A percentile compares a stretch with the other conserved stretches of the same genome.
Conservation (phyloP, 1,140 invertebrate genomes). For the Sarcophaga peregrina region DNA sequence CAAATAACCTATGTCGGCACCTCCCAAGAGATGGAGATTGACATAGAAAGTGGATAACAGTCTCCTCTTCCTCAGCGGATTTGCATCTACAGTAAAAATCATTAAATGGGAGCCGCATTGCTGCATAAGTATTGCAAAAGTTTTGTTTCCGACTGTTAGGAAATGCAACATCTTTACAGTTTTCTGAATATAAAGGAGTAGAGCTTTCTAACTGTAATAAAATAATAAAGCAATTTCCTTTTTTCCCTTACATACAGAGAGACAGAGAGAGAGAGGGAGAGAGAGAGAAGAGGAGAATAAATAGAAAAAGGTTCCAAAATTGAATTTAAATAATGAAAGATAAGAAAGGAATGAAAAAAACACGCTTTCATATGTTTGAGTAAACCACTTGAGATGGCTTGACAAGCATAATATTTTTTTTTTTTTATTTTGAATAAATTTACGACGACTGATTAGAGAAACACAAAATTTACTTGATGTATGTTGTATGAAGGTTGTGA, state of each 20-base stretch:
- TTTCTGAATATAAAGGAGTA: too few relatives aligned
- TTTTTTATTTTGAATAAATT: not conserved
- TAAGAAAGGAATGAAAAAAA: not conserved
- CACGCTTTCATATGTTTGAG: not conserved
- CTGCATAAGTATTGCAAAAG: too few relatives aligned
- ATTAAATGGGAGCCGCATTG: too few relatives aligned
- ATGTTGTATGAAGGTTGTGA: too few relatives aligned
- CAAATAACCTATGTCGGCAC: too few relatives aligned
- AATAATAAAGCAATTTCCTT: slow-evolving; percentile 25
- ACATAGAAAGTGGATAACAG: too few relatives aligned
- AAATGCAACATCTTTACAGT: too few relatives aligned
- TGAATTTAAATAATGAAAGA: not conserved
- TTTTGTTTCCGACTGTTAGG: too few relatives aligned
- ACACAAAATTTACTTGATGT: not conserved
- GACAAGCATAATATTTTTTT: not conserved
- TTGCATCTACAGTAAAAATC: too few relatives aligned
- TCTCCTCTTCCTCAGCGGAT: too few relatives aligned
- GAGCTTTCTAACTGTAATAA: not conserved
- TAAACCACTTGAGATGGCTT: not conserved
- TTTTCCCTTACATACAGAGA: not conserved
- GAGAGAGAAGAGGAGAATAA: not conserved
- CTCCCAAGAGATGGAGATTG: too few relatives aligned
- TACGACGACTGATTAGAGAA: slow-evolving; percentile 11
- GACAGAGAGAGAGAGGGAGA: not conserved
- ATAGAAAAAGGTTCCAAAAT: not conserved